These are phyloP conservation scores for Apaloderma vittatum DNA, from an alignment of 2,113 vertebrate genomes.

Conservation along the genomic window DNA sequence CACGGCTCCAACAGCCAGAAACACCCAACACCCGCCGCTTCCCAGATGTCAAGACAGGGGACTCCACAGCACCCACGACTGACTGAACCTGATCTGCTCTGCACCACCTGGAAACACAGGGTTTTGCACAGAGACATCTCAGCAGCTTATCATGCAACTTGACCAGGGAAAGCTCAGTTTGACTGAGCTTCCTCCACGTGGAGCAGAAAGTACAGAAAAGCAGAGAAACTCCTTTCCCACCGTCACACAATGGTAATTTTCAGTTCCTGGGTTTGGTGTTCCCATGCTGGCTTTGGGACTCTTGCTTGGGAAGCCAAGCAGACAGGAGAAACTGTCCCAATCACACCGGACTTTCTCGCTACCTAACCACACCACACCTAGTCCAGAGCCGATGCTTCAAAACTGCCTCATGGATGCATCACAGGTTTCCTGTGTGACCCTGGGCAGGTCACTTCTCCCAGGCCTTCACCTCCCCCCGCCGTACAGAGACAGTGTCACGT, in stretches of 20 bases:
- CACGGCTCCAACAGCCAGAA: neutral
- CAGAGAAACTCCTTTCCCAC: neutral
- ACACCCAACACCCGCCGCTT: neutral
- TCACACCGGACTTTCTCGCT: neutral
- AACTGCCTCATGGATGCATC: neutral
- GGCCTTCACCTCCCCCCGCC: neutral
- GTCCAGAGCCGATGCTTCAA: neutral
- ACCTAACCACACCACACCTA: neutral
- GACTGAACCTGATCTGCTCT: neutral
- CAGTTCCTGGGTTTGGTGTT: neutral
- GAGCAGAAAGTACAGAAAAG: accelerated
- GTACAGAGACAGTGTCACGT: neutral
- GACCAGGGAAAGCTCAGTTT: neutral
- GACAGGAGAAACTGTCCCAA: neutral
- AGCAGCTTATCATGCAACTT: neutral
- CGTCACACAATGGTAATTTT: neutral
- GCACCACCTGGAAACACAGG: neutral
- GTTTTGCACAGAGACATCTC: neutral
- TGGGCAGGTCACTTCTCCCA: neutral
- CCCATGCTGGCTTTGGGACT: neutral
- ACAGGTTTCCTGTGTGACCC: neutral
- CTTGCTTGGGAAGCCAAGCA: neutral
- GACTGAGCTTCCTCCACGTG: neutral
- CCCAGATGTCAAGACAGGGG: neutral
- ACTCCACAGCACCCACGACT: neutral